Base-by-base conservation (phyloP, 2,797 vertebrate genomes). In the Halcyon badia region DNA sequence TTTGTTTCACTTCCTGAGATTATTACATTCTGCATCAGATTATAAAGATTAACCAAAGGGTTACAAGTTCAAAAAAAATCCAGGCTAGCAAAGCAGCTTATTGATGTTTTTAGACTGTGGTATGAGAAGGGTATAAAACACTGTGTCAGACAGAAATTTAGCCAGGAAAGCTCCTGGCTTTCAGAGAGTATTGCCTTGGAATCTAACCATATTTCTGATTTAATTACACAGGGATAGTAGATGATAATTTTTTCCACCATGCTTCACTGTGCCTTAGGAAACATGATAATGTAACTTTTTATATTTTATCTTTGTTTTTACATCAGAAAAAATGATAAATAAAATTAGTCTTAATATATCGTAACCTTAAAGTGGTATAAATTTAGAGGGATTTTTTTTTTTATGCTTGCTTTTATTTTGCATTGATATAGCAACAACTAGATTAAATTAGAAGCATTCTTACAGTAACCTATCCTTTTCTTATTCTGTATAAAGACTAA, bases 61-160 rank as follows among this genome's bases (percentile, higher is more conserved):
- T 92, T 92, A 91, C 93, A 93, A 31, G 22, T 89, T 87, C 39
- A 37, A 83, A 87, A 54, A 87, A 42, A 60, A 89, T 72, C 52
- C 83, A 77, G 37, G 52, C 83, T 93, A 76, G 87, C 22, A 97
- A 97, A 97, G 96, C 75, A 87, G 94, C 90, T 97, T 96, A 97
- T 87, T 94, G 95, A 88, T 90, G 92, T 91, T 93, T 96, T 83
- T 33, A 93, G 84, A 57, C 37, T 56, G 37, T 61, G 37, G 26
- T 66, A 71, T 31, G 14, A 73, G 22, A 20, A 69, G 22, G 5
- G 28, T 66, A 92, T 75, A 92, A 96, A 94, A 90, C 83, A 79
- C 19, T 68, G 52, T 78, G 68, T 89, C 48, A 87, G 73, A 83
- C 20, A 84, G n/a, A 87, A 66, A 86, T 92, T 89, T 56, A 87